phyloP scores from a whole-genome alignment of 1,140 invertebrate species.

The Brachionus paranguensis region DNA sequence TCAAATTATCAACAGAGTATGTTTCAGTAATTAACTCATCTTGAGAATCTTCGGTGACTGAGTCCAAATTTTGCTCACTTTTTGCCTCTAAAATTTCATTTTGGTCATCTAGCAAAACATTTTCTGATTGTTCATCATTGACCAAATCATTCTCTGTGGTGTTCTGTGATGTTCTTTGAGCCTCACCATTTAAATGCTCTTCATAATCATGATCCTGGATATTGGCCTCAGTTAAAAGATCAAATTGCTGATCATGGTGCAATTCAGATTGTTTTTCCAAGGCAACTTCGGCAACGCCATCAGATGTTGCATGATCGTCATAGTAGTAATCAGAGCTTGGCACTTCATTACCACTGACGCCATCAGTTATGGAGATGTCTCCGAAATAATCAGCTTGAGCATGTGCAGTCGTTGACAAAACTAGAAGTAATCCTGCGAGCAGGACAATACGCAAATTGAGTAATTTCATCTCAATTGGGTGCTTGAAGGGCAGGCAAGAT shows the following conservation, averaged over 20 bases:
- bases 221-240: not conserved
- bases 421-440: not conserved
- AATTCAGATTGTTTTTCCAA: not conserved
- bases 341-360: not conserved
- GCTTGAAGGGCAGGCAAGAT: not conserved
- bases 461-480: slow-evolving; percentile 4
- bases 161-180: not conserved
- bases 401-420: not conserved
- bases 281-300: not conserved
- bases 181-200: not conserved
- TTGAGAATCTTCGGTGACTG: not conserved
- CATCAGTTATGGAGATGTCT: not conserved
- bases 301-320: slow-evolving; percentile 11
- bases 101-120: not conserved
- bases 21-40: no score
- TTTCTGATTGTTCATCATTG: not conserved
- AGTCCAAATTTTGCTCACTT: not conserved
- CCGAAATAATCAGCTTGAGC: not conserved
- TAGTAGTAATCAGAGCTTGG: not conserved
- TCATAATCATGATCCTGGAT: not conserved
- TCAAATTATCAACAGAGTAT: no score
- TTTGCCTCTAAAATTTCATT: not conserved
- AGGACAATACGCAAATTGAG: slow-evolving; percentile 11
- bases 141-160: not conserved
- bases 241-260: not conserved